Conservation (phyloP, 2,797 vertebrate genomes). For the Phalloptychus januarius region DNA sequence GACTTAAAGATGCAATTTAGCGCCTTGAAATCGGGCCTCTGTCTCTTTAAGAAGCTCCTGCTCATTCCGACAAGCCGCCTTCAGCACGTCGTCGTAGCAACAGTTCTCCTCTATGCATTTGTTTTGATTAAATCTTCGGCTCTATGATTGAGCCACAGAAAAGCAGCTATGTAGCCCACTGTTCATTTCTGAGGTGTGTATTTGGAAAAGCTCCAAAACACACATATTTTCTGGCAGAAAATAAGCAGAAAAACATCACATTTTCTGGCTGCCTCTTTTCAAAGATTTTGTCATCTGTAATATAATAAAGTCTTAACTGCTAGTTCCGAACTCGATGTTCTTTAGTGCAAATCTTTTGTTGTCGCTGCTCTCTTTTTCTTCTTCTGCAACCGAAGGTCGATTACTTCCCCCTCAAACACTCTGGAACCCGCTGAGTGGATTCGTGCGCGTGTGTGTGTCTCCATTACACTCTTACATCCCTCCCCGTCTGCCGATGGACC, state of each 20-base stretch:
- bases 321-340: neutral
- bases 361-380: neutral
- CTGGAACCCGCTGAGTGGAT: neutral
- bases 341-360: neutral
- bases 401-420: slow-evolving; percentile 5
- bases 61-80: no score
- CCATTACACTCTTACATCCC: neutral
- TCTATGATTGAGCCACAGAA: neutral
- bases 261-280: neutral
- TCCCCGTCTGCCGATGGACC: neutral
- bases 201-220: neutral
- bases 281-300: neutral
- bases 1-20: no score
- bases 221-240: no score
- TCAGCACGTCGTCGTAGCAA: no score
- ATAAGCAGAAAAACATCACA: no score
- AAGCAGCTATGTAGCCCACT: neutral
- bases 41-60: neutral
- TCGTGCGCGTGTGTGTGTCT: neutral
- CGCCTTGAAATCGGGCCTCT: neutral
- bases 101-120: no score
- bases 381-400: neutral
- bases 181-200: neutral
- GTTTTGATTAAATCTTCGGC: neutral
- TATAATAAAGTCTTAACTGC: neutral